A percentile compares a stretch with the other conserved stretches of the same genome.
phyloP scores from a whole-genome alignment of 2,113 vertebrate species.

The Abramis brama region DNA sequence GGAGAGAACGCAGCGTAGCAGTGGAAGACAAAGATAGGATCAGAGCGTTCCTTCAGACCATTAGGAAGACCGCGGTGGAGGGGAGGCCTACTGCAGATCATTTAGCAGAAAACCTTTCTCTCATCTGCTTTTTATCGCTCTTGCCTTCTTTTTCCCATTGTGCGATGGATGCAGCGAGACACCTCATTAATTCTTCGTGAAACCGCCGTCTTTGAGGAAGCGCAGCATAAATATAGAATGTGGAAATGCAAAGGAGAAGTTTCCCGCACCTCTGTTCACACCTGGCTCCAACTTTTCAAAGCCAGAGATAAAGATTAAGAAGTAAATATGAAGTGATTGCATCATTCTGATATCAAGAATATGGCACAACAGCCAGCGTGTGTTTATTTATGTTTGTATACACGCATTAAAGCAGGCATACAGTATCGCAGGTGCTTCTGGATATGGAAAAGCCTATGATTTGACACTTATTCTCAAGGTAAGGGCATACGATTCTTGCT shows the following conservation, averaged over 20 bases:
- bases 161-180: constrained; percentile 48
- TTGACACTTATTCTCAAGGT: constrained; percentile 1
- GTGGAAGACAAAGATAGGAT: constrained; percentile 51
- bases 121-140: constrained; percentile 39
- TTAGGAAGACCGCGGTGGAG: constrained; percentile 57
- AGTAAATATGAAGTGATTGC: background rate
- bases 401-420: background rate
- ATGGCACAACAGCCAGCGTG: background rate
- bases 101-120: constrained; percentile 52
- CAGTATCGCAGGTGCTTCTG: background rate
- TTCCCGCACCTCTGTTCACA: constrained; percentile 40
- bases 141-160: constrained; percentile 37
- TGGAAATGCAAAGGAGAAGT: constrained; percentile 41
- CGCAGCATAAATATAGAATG: constrained; percentile 54
- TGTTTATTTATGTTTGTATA: background rate
- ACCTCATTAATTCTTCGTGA: constrained; percentile 58
- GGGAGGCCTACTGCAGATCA: constrained; percentile 26
- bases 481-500: background rate
- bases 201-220: constrained; percentile 39
- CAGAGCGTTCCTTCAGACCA: constrained; percentile 57
- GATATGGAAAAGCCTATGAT: background rate
- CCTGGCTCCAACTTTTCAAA: constrained; percentile 35
- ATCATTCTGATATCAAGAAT: constrained; percentile 23
- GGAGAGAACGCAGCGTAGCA: constrained; percentile 22
- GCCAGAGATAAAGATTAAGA: background rate